A percentile compares a stretch with the other conserved stretches of the same genome.
These are phyloP conservation scores for Rhyacophila brunnea DNA, from an alignment of 1,140 invertebrate species.

Conservation along the genomic window DNA sequence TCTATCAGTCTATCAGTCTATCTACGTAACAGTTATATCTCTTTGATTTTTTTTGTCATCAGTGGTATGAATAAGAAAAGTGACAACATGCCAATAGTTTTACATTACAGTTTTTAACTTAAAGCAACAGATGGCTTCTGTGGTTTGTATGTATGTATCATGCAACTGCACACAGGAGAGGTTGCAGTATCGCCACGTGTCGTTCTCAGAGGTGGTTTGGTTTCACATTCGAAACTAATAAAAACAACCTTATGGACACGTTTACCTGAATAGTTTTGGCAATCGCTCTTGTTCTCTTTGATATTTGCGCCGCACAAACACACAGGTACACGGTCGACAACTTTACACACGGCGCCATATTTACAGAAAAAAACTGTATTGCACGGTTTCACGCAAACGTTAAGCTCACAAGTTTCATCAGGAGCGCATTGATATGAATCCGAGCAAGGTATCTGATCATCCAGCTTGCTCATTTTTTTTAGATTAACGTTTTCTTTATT, in stretches of 20 bases:
- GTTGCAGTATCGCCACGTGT: conserved; percentile 22
- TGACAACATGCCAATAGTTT: no score
- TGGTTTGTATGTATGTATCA: conserved; percentile 2
- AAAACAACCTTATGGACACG: conserved; percentile 19
- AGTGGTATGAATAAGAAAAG: no score
- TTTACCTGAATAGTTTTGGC: conserved; percentile 28
- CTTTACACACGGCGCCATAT: conserved; percentile 45
- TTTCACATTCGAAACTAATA: conserved; percentile 9
- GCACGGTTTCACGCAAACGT: conserved; percentile 59
- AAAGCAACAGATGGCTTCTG: no score
- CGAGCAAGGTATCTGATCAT: conserved; percentile 3
- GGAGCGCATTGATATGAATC: conserved; percentile 8
- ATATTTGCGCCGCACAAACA: conserved; percentile 51
- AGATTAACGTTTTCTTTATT: not conserved
- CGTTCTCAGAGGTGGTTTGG: not conserved
- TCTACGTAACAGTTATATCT: not conserved
- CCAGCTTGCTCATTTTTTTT: conserved; percentile 20
- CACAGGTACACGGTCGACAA: conserved; percentile 51
- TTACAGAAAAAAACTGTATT: conserved; percentile 44
- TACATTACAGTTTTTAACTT: no score
- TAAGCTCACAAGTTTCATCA: conserved; percentile 52
- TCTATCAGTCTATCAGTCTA: no score
- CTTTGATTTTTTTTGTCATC: not conserved
- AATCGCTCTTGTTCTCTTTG: conserved; percentile 29
- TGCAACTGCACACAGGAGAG: conserved; percentile 32